These are phyloP conservation scores for Volucella zonaria DNA, from an alignment of 2,888 invertebrate genomes.

Conservation along the genomic window DNA sequence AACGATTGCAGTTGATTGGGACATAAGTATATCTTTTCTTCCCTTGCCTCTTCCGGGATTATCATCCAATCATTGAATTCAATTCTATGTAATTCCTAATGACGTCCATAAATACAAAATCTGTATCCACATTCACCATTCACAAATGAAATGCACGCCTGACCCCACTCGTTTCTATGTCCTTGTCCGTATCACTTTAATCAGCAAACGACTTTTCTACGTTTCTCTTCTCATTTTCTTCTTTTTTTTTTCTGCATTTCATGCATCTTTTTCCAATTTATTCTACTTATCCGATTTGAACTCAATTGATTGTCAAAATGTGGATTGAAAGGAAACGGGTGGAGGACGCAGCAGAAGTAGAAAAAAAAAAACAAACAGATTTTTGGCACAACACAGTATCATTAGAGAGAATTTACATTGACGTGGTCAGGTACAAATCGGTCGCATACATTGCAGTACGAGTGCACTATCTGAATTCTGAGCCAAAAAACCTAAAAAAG, in stretches of 20 bases:
- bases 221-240: not conserved
- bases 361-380: conserved; percentile 8
- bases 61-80: too few species aligned
- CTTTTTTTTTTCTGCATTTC: not conserved
- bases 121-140: not conserved
- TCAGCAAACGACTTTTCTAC: conserved; percentile 19
- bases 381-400: conserved; percentile 35
- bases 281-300: conserved; percentile 29
- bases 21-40: too few species aligned
- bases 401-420: conserved; percentile 64
- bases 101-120: not conserved
- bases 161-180: conserved; percentile 21
- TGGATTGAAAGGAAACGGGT: not conserved
- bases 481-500: conserved; percentile 16
- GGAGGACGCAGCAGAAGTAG: too few species aligned
- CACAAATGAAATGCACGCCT: conserved; percentile 4
- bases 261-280: not conserved
- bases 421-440: conserved; percentile 43
- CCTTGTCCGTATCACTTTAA: conserved; percentile 26
- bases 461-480: conserved; percentile 10
- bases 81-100: too few species aligned
- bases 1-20: too few species aligned
- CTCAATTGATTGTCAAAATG: conserved; percentile 29
- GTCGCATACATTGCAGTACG: conserved; percentile 25
- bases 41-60: too few species aligned